Evolutionary conservation across 1,140 invertebrate species (phyloP), one percentile per base, ranked within the genome.

Genomic region (Ditylenchus dipsaci): DNA sequence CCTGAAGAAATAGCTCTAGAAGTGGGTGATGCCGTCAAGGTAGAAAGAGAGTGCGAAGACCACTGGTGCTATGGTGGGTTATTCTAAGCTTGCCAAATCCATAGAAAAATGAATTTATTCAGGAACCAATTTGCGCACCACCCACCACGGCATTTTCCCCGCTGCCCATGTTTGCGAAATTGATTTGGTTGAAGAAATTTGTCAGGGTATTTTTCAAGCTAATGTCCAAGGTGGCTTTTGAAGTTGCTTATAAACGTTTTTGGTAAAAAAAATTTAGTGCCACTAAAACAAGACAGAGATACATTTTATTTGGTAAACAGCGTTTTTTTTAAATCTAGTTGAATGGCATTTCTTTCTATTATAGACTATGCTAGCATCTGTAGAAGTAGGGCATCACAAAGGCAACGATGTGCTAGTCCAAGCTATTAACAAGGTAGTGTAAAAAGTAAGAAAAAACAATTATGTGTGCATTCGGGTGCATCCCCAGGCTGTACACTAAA

Each of bases 1-100:
- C 88, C 89, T 42, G 94, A 96, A 82, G 93, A 97, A 85, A 90
- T 97, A 61, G 91, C 93, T 82, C 87, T 97, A 13, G 93, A 97
- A 86, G 95, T 97, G 61, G 95, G 95, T 5, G 95, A 97, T 85
- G 92, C 93, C 5, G 89, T 97, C 74, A 95, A 96, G 81, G 92
- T 97, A 69, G 91, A 94, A 78, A 92, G 92, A 82, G 92, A 96
- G 84, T 91, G 90, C 15, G 94, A 97, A 75, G 94, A 97, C 84
- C 86, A 95, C 57, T 97, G 95, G 94, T 95, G 92, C 85, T 92
- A 95, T 90, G 93, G 68, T 70, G 19, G 21, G 21, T 71, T 43
- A 13, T 45, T 45, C n/a, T 45, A 45, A 45, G n/a, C 19, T n/a
- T 15, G 23, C 11, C 11, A 7, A 71, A 67, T 71, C n/a, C 21